Base-by-base conservation (phyloP, 2,888 invertebrate species). In the Poecilus cupreus region DNA sequence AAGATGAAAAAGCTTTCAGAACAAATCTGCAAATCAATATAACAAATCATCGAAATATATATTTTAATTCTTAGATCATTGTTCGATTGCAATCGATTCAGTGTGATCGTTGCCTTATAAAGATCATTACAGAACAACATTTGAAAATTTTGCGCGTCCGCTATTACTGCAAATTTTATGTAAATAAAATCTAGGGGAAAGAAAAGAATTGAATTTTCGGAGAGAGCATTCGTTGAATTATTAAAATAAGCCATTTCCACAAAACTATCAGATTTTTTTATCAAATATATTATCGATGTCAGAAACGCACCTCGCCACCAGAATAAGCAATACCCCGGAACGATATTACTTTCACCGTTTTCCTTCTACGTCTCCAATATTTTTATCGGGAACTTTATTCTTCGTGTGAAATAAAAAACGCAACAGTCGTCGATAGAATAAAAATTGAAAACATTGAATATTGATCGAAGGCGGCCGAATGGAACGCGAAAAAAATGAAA, bases 401-500 rank as follows among this genome's bases (percentile, higher is more conserved):
- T 26, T 57, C 43, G 49, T 54, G 20, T 51, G 57, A 51, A 22
- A 46, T 26, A 49, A 46, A 79, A 80, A 74, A 83, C 83, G 54
- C 82, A 57, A 76, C 54, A 76, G 54, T 76, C 76, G 76, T 51
- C 75, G 75, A 54, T 75, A 54, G 54, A 54, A 76, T 76, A 76
- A 76, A 72, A 76, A 51, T 76, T 76, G 76, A 39, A 76, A 76
- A 76, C 76, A 76, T 37, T 57, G 37, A 76, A 76, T 54, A 76
- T 76, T 57, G 57, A 76, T 76, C 76, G 76, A 54, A 46, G 37
- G 13, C 39, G 68, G 39, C 5, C n/a, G 54, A 11, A 54, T 10
- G 24, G n/a, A 18, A 22, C 26, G 32, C 24, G 26, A 18, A 74
- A 74, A 74, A 74, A 74, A 49, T 43, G 46, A 49, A 74, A 74